Conservation (phyloP, 1,140 invertebrate genomes). For the Drosophila rufa region DNA sequence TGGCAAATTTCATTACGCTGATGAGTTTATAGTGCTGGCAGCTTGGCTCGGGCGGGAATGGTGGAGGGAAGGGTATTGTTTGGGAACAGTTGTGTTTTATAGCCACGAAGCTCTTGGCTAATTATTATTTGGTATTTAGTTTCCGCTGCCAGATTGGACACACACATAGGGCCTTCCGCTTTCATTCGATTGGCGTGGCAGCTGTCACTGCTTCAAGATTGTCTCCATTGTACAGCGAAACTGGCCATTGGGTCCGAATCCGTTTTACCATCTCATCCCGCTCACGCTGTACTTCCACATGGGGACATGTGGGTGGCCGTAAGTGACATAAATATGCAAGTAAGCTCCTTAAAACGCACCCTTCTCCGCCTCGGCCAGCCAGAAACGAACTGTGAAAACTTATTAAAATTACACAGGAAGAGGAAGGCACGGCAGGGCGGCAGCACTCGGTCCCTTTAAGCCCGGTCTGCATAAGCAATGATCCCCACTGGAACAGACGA, state of each 20-base stretch:
- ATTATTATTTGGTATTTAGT: slow-evolving; percentile 65
- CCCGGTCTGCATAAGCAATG: slow-evolving; percentile 72
- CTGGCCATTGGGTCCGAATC: slow-evolving; percentile 49
- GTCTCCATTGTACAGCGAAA: slow-evolving; percentile 45
- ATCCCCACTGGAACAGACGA: slow-evolving; percentile 56
- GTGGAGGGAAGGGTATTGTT: background rate
- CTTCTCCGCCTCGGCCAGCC: slow-evolving; percentile 3
- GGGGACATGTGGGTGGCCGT: slow-evolving; percentile 5
- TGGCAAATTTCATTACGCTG: slow-evolving; percentile 70
- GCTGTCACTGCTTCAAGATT: slow-evolving; percentile 25
- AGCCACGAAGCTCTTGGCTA: slow-evolving; percentile 40
- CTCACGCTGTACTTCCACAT: background rate
- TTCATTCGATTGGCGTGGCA: slow-evolving; percentile 32
- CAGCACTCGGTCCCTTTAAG: slow-evolving; percentile 48
- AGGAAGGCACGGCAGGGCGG: slow-evolving; percentile 5
- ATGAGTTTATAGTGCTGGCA: slow-evolving; percentile 76
- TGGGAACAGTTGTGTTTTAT: slow-evolving; percentile 66
- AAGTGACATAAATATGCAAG: slow-evolving; percentile 79
- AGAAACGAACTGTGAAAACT: slow-evolving; percentile 61
- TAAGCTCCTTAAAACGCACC: slow-evolving; percentile 71
- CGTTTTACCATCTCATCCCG: slow-evolving; percentile 4
- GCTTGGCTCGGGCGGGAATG: slow-evolving; percentile 40
- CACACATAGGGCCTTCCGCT: background rate
- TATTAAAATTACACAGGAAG: slow-evolving; percentile 68
- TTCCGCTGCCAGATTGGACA: slow-evolving; percentile 14